Evolutionary conservation across 2,113 vertebrate genomes (phyloP).

Genomic region (Calonectris borealis): DNA sequence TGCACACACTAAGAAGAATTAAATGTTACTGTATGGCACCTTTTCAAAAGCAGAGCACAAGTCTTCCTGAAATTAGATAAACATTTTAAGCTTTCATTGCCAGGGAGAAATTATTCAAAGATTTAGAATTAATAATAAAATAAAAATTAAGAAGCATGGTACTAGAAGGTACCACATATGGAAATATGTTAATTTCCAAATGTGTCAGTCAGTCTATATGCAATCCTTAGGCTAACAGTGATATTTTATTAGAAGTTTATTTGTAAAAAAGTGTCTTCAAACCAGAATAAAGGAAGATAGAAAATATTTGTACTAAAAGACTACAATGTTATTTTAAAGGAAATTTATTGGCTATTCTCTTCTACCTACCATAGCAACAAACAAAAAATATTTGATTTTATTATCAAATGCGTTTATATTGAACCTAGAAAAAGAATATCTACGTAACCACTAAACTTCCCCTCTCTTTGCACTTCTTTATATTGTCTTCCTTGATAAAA

Average conservation of each 20-base stretch:
- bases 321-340: background rate
- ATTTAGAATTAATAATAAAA: background rate
- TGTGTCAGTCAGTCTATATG: background rate
- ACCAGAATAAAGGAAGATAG: background rate
- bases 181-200: background rate
- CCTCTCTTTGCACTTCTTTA: background rate
- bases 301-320: background rate
- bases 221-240: background rate
- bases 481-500: background rate
- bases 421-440: background rate
- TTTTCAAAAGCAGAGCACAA: background rate
- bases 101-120: background rate
- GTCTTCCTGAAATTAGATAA: background rate
- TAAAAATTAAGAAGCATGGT: background rate
- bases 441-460: background rate
- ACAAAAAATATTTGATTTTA: background rate
- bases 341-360: background rate
- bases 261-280: background rate
- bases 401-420: background rate
- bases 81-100: background rate
- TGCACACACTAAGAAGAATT: background rate
- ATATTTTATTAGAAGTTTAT: background rate
- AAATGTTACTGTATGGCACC: background rate
- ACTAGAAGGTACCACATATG: background rate
- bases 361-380: background rate